Percentiles rank a stretch among this genome's conserved stretches.
Evolutionary conservation across 2,797 vertebrate species (phyloP).

Genomic region (Paedocypris micromegethes): DNA sequence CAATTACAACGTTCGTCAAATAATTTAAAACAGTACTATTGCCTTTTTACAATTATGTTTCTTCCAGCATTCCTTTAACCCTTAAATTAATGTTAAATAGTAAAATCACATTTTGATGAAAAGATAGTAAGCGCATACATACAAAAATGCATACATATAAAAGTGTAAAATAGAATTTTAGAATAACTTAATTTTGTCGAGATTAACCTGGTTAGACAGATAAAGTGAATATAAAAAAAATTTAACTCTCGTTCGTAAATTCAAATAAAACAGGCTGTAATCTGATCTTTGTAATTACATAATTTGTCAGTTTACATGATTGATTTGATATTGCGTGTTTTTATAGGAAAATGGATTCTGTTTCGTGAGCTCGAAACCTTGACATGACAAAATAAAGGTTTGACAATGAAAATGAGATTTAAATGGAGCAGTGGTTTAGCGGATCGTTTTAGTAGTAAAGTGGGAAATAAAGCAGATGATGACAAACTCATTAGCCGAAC

Average conservation of each 20-base stretch:
- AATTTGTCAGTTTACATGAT: not conserved
- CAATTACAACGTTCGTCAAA: too few relatives aligned
- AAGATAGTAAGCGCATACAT: not conserved
- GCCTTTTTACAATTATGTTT: too few relatives aligned
- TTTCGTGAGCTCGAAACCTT: not conserved
- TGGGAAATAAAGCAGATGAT: conserved; percentile 29
- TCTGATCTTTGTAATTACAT: not conserved
- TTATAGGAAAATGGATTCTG: too few relatives aligned
- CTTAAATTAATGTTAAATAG: too few relatives aligned
- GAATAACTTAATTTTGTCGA: not conserved
- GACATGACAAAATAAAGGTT: not conserved
- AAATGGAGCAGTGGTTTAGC: not conserved
- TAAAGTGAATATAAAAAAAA: conserved; percentile 7
- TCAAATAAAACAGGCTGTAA: not conserved
- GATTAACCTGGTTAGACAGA: conserved; percentile 19
- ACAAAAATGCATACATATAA: not conserved
- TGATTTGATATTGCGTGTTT: too few relatives aligned
- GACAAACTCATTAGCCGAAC: conserved; percentile 30
- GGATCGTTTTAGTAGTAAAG: not conserved
- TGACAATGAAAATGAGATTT: not conserved
- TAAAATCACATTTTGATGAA: too few relatives aligned
- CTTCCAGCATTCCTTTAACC: too few relatives aligned
- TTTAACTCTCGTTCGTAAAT: not conserved
- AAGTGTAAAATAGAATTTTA: not conserved
- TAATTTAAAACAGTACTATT: too few relatives aligned